phyloP scores from a whole-genome alignment of 2,797 vertebrate species.

The Pempheris klunzingeri region DNA sequence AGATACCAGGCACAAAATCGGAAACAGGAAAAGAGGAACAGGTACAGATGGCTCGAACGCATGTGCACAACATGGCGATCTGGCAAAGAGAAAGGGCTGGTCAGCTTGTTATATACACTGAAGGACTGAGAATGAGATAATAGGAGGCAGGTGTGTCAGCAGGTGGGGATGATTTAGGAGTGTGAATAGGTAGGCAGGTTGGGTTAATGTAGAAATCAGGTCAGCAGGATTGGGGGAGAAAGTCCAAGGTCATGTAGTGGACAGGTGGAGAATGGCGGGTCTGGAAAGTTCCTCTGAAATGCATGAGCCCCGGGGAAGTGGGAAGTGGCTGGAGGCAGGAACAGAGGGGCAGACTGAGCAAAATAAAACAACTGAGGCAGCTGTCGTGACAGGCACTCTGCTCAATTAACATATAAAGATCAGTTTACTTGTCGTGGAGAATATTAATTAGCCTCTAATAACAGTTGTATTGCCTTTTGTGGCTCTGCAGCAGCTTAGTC shows the following conservation, averaged over 20 bases:
- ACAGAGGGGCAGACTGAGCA: background rate
- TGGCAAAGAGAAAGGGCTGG: background rate
- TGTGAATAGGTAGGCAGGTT: no score
- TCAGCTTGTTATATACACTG: background rate
- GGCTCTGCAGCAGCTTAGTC: background rate
- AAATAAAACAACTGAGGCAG: background rate
- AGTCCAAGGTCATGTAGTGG: no score
- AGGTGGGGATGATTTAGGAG: no score
- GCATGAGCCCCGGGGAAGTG: background rate
- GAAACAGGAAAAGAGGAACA: background rate
- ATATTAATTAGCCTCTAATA: background rate
- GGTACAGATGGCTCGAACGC: constrained; percentile 3
- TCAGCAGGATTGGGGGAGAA: no score
- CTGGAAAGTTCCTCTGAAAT: no score
- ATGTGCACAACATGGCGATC: background rate
- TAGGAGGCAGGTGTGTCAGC: background rate
- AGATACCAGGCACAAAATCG: background rate
- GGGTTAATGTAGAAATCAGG: no score
- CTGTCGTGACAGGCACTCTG: background rate
- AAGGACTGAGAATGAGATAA: background rate
- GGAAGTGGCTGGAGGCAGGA: background rate
- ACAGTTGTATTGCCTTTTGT: background rate
- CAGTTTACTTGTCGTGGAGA: background rate
- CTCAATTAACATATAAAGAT: background rate
- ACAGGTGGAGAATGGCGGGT: no score